phyloP scores from a whole-genome alignment of 2,113 vertebrate species.

The Chaetura pelagica region DNA sequence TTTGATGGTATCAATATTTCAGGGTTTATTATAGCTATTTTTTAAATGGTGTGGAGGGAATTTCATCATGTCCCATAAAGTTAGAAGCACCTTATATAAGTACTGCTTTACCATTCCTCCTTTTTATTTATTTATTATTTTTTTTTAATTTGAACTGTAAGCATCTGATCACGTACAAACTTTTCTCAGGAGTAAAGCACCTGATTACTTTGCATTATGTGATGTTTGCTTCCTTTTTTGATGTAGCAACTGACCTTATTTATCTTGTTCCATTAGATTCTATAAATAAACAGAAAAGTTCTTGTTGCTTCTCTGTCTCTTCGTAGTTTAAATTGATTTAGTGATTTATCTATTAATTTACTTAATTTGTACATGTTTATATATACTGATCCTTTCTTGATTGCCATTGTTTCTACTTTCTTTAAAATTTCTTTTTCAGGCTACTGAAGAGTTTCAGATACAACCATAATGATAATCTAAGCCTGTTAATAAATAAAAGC shows the following conservation, averaged over 20 bases:
- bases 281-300: neutral
- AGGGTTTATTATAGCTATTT: neutral
- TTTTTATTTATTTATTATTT: neutral
- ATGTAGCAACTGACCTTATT: neutral
- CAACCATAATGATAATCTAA: neutral
- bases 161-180: neutral
- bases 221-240: neutral
- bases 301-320: neutral
- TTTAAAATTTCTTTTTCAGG: neutral
- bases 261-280: neutral
- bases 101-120: neutral
- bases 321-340: neutral
- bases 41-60: neutral
- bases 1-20: neutral
- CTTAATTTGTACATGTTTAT: neutral
- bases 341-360: neutral
- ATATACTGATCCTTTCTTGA: neutral
- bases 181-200: neutral
- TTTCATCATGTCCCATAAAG: neutral
- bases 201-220: neutral
- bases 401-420: neutral
- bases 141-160: neutral
- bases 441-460: neutral
- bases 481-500: too few relatives aligned
- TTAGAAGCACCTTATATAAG: neutral